Evolutionary conservation across 2,888 invertebrate species (phyloP), one percentile per base, ranked within the genome.

Genomic region (Oscheius onirici): DNA sequence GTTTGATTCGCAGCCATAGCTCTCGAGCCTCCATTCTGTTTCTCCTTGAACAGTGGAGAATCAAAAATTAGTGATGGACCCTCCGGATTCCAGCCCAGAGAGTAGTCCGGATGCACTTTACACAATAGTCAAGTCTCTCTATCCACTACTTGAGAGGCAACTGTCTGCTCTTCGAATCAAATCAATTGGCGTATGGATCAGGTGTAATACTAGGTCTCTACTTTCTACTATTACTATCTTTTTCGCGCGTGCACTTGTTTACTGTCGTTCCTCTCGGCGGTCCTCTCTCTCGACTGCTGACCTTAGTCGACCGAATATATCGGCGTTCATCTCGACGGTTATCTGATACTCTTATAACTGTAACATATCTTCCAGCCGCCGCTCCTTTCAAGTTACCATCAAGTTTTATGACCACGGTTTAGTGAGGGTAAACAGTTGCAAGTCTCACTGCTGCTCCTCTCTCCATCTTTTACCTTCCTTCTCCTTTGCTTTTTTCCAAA

Each of bases 141-240:
- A 34, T 26, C 15, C 58, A 58, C 63, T 63, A 63, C 63, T 63
- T 63, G 63, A 34, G 34, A 63, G 63, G 63, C 63, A 63, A 63
- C 63, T 63, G 63, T 63, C 63, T 63, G 60, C 60, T 41, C 49
- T 63, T 63, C 63, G 63, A 63, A 63, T 63, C 63, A 63, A 63
- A 63, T 63, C 63, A 63, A 63, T 63, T 63, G 63, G 20, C 49
- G 49, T 49, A 17, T 17, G 17, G 17, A 20, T 49, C 49, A 49
- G 49, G 15, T 63, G 63, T 63, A 63, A 63, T 63, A 63, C 63
- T 63, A 46, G 46, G 26, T 63, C 46, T 24, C 15, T 28, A 26
- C 34, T 15, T n/a, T 55, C 15, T 55, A 13, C 52, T 52, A 52
- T 20, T 52, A 24, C 15, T 10, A 6, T 58, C 41, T 40, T 11